Conservation (phyloP, 2,888 invertebrate species). For the Villa cingulata region DNA sequence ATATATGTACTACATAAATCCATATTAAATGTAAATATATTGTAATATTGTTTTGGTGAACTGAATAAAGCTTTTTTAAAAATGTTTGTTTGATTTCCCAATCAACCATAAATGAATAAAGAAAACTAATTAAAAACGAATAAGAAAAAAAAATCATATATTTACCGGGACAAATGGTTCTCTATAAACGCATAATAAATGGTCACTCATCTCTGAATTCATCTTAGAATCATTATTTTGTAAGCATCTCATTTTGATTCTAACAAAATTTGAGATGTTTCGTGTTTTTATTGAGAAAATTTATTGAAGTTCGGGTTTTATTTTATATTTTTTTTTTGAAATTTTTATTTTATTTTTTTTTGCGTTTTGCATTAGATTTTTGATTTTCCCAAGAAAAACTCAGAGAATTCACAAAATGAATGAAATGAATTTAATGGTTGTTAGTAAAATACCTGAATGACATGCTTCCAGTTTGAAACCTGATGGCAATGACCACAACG, state of each 20-base stretch:
- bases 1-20: not conserved
- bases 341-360: not conserved
- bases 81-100: not conserved
- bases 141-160: not conserved
- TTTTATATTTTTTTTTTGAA: too few relatives aligned
- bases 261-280: too few relatives aligned
- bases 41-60: too few relatives aligned
- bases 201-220: not conserved
- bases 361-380: not conserved
- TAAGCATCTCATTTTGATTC: too few relatives aligned
- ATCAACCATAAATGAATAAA: not conserved
- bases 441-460: conserved; percentile 55
- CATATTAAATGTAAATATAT: too few relatives aligned
- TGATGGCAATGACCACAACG: conserved; percentile 71
- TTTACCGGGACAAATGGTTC: not conserved
- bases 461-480: conserved; percentile 74
- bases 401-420: not conserved
- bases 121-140: not conserved
- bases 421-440: not conserved
- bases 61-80: not conserved
- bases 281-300: too few relatives aligned
- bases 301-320: too few relatives aligned
- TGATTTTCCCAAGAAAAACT: not conserved
- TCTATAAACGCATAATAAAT: not conserved
- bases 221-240: not conserved